Evolutionary conservation across 2,113 vertebrate species (phyloP).

Genomic region (human): GRCh38 chr7:71194501-71195000

Average conservation of each 20-base stretch:
- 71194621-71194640: not conserved
- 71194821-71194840: fast-evolving
- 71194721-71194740: not conserved
- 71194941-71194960: not conserved
- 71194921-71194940: not conserved
- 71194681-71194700: not conserved
- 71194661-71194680: not conserved
- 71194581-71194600: not conserved
- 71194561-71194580: not conserved
- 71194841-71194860: not conserved
- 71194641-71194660: not conserved
- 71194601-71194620: not conserved
- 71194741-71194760: not conserved
- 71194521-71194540: not conserved
- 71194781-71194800: not conserved
- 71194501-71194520: not conserved
- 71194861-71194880: not conserved
- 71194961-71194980: not conserved
- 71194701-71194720: not conserved
- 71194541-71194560: not conserved
- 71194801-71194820: not conserved
- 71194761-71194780: not conserved
- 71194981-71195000: not conserved
- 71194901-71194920: not conserved
- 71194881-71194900: not conserved